Percentiles rank a stretch among this genome's conserved stretches.
phyloP scores from a whole-genome alignment of 2,797 vertebrate species.

The Oryzias dopingdopingensis region DNA sequence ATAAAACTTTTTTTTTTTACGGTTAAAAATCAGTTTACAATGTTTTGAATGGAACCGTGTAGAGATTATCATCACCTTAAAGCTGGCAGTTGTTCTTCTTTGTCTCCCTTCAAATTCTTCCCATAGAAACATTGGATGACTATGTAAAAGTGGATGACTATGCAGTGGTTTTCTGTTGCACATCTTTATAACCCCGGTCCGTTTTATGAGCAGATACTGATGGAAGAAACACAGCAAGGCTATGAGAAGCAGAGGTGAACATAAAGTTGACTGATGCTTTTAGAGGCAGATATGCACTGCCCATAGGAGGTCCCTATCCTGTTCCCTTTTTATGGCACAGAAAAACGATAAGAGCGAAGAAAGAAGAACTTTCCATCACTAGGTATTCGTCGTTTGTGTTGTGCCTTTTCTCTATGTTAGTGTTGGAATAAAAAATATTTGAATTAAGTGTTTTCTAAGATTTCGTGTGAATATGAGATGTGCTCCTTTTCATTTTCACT shows the following conservation, averaged over 20 bases:
- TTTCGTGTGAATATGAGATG: too few species aligned
- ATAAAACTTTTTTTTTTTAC: not conserved
- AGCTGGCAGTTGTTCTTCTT: not conserved
- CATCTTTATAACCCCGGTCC: constrained; percentile 65
- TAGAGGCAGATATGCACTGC: constrained; percentile 73
- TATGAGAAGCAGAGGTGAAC: constrained; percentile 73
- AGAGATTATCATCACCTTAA: constrained; percentile 5
- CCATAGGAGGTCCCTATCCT: constrained; percentile 61
- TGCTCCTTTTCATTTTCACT: not conserved
- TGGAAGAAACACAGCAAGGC: constrained; percentile 76
- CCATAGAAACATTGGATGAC: constrained; percentile 37
- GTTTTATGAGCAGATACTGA: constrained; percentile 79
- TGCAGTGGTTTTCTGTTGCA: constrained; percentile 45
- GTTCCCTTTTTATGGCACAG: constrained; percentile 42
- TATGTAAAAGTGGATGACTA: constrained; percentile 30
- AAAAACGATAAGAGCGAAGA: constrained; percentile 46
- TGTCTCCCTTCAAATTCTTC: not conserved
- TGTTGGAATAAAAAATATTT: not conserved
- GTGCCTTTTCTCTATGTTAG: not conserved
- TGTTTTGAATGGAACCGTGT: too few species aligned
- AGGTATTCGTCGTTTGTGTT: constrained; percentile 13
- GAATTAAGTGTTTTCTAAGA: too few species aligned
- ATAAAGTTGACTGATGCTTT: constrained; percentile 82
- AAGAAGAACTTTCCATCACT: constrained; percentile 39
- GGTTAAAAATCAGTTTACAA: constrained; percentile 21